These are phyloP conservation scores for Fissipunctia ypsillon DNA, from an alignment of 2,888 invertebrate genomes.

Conservation along the genomic window DNA sequence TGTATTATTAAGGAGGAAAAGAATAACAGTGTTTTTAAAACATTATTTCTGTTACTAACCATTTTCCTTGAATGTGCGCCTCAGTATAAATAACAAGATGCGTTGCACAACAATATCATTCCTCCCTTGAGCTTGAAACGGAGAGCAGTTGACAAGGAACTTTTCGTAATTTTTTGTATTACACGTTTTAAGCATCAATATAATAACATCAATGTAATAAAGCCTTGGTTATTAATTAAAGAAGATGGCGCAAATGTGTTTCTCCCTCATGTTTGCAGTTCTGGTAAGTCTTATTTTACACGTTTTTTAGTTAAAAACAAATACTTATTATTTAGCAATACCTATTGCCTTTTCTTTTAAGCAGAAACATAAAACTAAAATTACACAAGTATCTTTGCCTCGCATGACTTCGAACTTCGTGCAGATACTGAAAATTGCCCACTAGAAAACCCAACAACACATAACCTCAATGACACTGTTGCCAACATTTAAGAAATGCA, in stretches of 20 bases:
- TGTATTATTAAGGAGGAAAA: slow-evolving; percentile 6
- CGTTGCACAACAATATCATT: background rate
- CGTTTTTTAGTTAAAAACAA: too few relatives aligned
- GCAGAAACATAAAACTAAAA: background rate
- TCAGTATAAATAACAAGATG: slow-evolving; percentile 12
- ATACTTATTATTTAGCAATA: too few relatives aligned
- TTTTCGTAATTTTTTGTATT: background rate
- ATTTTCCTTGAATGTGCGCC: slow-evolving; percentile 22
- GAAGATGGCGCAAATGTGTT: slow-evolving; percentile 26
- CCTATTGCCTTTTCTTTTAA: background rate
- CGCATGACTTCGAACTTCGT: background rate
- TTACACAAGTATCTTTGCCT: background rate
- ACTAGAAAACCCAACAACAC: background rate
- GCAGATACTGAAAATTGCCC: background rate
- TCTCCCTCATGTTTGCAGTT: background rate
- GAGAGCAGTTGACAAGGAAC: background rate
- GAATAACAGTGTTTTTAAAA: background rate
- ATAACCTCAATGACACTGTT: background rate
- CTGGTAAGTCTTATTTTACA: slow-evolving; percentile 35
- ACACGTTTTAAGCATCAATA: too few relatives aligned
- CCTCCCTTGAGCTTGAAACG: background rate
- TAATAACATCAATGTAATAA: too few relatives aligned
- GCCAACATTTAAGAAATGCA: background rate
- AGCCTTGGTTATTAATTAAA: background rate
- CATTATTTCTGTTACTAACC: background rate